Conservation (phyloP, 2,888 invertebrate species). For the Idaea aversata region DNA sequence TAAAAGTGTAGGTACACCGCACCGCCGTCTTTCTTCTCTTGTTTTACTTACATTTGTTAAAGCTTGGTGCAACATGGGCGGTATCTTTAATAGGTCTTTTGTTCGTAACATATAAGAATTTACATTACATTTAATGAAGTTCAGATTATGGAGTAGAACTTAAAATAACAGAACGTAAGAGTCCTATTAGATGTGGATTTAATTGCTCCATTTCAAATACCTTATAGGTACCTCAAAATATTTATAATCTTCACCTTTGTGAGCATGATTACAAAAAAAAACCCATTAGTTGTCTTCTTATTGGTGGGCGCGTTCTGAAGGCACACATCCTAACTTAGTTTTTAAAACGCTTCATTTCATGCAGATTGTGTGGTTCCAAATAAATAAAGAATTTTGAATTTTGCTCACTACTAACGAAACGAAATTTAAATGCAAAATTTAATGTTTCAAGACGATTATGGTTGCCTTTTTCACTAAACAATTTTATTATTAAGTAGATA, state of each 20-base stretch:
- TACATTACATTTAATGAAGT: constrained; percentile 29
- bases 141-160: too few species aligned
- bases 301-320: too few species aligned
- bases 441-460: not conserved
- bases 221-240: too few species aligned
- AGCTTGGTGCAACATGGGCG: constrained; percentile 37
- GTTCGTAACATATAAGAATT: constrained; percentile 36
- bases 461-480: not conserved
- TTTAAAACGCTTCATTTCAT: too few species aligned
- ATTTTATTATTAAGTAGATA: constrained; percentile 14
- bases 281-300: too few species aligned
- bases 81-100: constrained; percentile 44
- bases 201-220: too few species aligned
- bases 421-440: not conserved
- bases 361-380: not conserved
- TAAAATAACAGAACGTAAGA: too few species aligned
- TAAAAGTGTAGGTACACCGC: constrained; percentile 44
- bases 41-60: constrained; percentile 60
- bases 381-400: not conserved
- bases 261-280: too few species aligned
- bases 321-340: too few species aligned
- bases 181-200: too few species aligned
- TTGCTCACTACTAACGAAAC: not conserved
- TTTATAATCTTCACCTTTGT: too few species aligned
- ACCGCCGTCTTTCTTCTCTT: constrained; percentile 55